These are phyloP conservation scores for Sebastes oblongus DNA, from an alignment of 2,797 vertebrate genomes.

Conservation along the genomic window DNA sequence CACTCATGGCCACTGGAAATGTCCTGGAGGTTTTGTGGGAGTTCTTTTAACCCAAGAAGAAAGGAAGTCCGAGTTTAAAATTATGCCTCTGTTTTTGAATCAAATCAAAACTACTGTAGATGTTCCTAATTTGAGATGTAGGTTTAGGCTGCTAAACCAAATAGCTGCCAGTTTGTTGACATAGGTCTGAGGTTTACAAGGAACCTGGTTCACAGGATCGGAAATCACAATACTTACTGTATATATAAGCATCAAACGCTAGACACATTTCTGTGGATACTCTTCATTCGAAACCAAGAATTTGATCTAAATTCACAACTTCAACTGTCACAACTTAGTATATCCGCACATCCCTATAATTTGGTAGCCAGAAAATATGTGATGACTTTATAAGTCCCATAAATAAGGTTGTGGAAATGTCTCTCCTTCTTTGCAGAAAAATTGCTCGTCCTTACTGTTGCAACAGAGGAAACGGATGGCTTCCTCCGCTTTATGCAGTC, in stretches of 20 bases:
- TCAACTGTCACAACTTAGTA: not conserved
- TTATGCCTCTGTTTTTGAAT: conserved; percentile 40
- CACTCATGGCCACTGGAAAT: conserved; percentile 64
- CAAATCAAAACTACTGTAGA: conserved; percentile 29
- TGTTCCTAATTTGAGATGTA: conserved; percentile 45
- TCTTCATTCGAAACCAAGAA: conserved; percentile 27
- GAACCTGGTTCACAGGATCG: conserved; percentile 44
- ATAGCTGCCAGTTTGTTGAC: conserved; percentile 69
- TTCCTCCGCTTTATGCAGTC: conserved; percentile 94
- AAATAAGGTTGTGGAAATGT: conserved; percentile 4
- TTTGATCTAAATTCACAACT: conserved; percentile 19
- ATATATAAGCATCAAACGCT: conserved; percentile 48
- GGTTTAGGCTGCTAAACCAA: conserved; percentile 43
- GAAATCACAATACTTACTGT: conserved; percentile 41
- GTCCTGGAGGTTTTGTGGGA: conserved; percentile 68
- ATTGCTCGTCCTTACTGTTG: conserved; percentile 92
- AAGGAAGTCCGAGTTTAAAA: conserved; percentile 36
- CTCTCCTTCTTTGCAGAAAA: conserved; percentile 83
- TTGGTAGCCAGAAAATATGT: conserved; percentile 5
- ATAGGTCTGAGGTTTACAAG: conserved; percentile 78
- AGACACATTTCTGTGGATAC: conserved; percentile 47
- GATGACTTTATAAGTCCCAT: conserved; percentile 8
- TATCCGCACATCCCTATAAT: conserved; percentile 37
- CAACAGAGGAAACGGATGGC: conserved; percentile 93
- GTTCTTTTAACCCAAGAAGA: conserved; percentile 31